phyloP scores from a whole-genome alignment of 2,888 invertebrate species.

The Melieria omissa region DNA sequence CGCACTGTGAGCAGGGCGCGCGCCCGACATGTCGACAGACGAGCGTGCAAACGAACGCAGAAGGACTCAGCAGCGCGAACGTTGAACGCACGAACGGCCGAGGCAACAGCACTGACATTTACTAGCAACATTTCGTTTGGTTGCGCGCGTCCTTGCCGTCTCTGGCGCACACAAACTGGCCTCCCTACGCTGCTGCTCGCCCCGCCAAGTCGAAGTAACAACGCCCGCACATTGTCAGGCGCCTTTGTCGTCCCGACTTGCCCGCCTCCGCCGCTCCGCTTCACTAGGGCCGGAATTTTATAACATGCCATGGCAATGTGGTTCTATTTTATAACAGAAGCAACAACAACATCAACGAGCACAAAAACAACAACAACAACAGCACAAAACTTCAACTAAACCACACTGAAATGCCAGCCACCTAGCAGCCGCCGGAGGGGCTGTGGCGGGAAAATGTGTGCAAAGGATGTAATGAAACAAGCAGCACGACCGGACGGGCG shows the following conservation, averaged over 20 bases:
- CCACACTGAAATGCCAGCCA: background rate
- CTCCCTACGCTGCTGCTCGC: background rate
- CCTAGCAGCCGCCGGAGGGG: too few species aligned
- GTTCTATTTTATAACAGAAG: constrained; percentile 39
- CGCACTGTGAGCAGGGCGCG: too few species aligned
- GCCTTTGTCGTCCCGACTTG: background rate
- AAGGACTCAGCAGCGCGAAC: background rate
- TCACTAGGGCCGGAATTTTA: constrained; percentile 1
- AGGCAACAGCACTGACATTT: constrained; percentile 26
- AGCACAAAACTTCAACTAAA: background rate
- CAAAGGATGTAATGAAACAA: constrained; percentile 25
- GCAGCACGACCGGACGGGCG: constrained; percentile 7
- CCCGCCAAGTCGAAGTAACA: background rate
- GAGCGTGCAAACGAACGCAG: background rate
- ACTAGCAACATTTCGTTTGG: constrained; percentile 22
- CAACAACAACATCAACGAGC: constrained; percentile 11
- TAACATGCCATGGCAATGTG: constrained; percentile 20
- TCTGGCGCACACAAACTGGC: background rate
- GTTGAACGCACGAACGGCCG: background rate
- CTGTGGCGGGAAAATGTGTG: background rate
- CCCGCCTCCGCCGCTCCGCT: background rate
- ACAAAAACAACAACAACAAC: constrained; percentile 11
- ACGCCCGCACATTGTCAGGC: background rate
- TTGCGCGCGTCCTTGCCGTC: too few species aligned
- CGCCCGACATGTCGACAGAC: too few species aligned